These are phyloP conservation scores for Denticeps clupeoides DNA, from an alignment of 2,797 vertebrate species.

Conservation along the genomic window DNA sequence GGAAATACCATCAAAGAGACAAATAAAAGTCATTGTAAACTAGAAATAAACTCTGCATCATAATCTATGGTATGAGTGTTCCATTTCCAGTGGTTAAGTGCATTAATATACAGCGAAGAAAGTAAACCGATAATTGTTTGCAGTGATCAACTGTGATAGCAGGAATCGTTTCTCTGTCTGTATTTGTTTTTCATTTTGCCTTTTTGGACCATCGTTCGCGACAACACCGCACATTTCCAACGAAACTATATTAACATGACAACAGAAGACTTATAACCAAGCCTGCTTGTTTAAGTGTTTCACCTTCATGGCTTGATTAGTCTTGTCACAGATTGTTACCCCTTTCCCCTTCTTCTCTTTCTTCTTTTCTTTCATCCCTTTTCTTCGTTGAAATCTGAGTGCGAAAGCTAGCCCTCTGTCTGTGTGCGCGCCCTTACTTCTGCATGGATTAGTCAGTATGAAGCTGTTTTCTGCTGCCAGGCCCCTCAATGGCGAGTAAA, in stretches of 20 bases:
- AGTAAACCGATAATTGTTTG: too few relatives aligned
- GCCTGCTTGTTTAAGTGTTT: constrained; percentile 65
- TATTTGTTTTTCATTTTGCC: constrained; percentile 32
- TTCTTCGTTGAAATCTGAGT: constrained; percentile 32
- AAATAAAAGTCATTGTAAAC: too few relatives aligned
- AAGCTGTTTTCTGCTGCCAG: constrained; percentile 62
- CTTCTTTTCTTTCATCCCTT: constrained; percentile 37
- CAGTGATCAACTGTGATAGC: too few relatives aligned
- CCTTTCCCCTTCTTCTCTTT: constrained; percentile 32
- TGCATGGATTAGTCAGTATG: constrained; percentile 64
- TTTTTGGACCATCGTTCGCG: constrained; percentile 47
- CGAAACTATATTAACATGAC: constrained; percentile 66
- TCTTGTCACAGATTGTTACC: constrained; percentile 36
- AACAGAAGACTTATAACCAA: constrained; percentile 55
- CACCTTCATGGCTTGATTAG: constrained; percentile 53
- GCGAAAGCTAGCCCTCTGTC: constrained; percentile 28
- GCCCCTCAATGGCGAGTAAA: constrained; percentile 57
- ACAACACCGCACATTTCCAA: constrained; percentile 53
- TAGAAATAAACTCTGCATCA: too few relatives aligned
- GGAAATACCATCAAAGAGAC: too few relatives aligned
- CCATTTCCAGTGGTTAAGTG: too few relatives aligned
- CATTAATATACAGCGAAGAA: too few relatives aligned
- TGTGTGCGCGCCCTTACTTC: constrained; percentile 54
- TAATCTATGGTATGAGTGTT: too few relatives aligned
- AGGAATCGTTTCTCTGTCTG: constrained; percentile 4